Evolutionary conservation across 2,888 invertebrate genomes (phyloP), one percentile per base, ranked within the genome.

Genomic region (Rhyacophila evoluta): DNA sequence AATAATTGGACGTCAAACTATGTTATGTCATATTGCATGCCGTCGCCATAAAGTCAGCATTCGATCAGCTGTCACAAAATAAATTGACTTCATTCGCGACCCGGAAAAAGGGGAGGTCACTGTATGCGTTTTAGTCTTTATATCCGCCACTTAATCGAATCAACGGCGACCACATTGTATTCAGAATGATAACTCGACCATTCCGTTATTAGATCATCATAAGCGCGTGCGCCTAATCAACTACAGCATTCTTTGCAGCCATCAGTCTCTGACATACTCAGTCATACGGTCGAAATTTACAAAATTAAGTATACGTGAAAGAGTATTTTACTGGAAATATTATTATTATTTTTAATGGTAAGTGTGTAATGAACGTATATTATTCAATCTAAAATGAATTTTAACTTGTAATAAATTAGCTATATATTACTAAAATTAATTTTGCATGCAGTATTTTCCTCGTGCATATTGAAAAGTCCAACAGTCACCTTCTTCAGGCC

Each of bases 211-310:
- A 19, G 19, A 25, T 15, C 55, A 55, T 55, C 55, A 25, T 55
- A 19, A 55, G 19, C 55, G 55, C 55, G 55, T 55, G 55, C 55
- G 55, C 55, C 19, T 19, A 55, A 55, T 55, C 55, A 55, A 55
- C 10, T 25, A 8, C 25, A 10, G 19, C 25, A 55, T 55, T 25
- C 25, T 55, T 55, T 55, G 8, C 55, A 55, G 55, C 55, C 25
- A 0, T 6, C 8, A 4, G 6, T 33, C 2, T 33, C 29, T 33
- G 4, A n/a, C n/a, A n/a, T n/a, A n/a, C n/a, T n/a, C n/a, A n/a
- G n/a, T n/a, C n/a, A n/a, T n/a, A n/a, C n/a, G n/a, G n/a, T n/a
- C n/a, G n/a, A n/a, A n/a, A n/a, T n/a, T n/a, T n/a, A n/a, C n/a
- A n/a, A n/a, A n/a, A n/a, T n/a, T n/a, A n/a, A n/a, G n/a, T n/a